Base-by-base conservation (phyloP, 2,888 invertebrate genomes). In the Trachelus troglodyta region DNA sequence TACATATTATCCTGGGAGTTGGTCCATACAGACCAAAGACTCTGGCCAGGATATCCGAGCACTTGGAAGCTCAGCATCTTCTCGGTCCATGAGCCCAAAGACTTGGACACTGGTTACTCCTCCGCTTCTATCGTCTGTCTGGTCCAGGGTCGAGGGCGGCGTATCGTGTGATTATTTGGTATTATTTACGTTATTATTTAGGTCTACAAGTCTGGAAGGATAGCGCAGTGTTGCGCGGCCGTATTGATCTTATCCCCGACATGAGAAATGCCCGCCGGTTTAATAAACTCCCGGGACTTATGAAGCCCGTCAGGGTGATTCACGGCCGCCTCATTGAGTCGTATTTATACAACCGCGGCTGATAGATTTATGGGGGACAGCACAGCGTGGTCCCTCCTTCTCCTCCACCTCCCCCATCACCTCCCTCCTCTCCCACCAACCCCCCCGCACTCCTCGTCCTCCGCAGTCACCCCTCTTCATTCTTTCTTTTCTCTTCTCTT, bases 281-380 rank as follows among this genome's bases (percentile, higher is more conserved):
- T 91, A 91, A 91, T 91, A 91, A 91, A 91, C 91, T 91, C 91
- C 89, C 91, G 91, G 91, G 91, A 91, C 91, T 91, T 91, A 91
- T 91, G 91, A 91, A 91, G 91, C 91, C 90, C 90, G 91, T 91
- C 91, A 90, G 87, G 90, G 90, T 91, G 91, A 91, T 91, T 91
- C 91, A 91, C 91, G 90, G 91, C 90, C 91, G 90, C 90, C 91
- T 91, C 90, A 91, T 91, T 91, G 91, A 91, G 91, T 91, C 91
- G 91, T 91, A 91, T 91, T 91, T 91, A 91, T 91, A 91, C 91
- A 91, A 91, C 91, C 91, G 88, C 89, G 90, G 89, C 89, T 91
- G 91, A 91, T 91, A 91, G 91, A 91, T 91, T 91, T 91, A 91
- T 91, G 91, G 91, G 90, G 90, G 91, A 91, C 91, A 91, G 69